Evolutionary conservation across 2,113 vertebrate genomes (phyloP).

Genomic region (Shinisaurus crocodilurus): DNA sequence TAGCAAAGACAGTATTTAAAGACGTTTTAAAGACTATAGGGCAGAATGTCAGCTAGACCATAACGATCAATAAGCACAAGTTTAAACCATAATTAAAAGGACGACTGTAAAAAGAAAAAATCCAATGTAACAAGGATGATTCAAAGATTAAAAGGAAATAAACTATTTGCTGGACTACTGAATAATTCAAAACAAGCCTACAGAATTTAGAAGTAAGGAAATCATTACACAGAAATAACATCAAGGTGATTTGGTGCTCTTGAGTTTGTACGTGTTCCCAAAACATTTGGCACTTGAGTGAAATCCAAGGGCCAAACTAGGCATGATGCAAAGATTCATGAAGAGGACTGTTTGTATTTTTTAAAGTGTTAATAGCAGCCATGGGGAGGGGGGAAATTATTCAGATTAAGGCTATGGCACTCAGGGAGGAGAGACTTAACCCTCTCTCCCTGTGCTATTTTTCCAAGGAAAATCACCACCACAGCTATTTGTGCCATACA

Average conservation of each 20-base stretch:
- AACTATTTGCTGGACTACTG: neutral
- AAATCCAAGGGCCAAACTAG: neutral
- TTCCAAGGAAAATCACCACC: neutral
- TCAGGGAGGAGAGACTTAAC: too few relatives aligned
- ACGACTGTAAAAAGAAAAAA: neutral
- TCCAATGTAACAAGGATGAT: neutral
- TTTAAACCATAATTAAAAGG: neutral
- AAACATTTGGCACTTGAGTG: neutral
- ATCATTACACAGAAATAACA: neutral
- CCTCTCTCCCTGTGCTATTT: neutral
- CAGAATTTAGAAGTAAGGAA: neutral
- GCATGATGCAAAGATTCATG: neutral
- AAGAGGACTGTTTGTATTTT: neutral
- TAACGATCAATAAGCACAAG: neutral
- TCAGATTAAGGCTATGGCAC: neutral
- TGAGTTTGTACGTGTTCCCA: neutral
- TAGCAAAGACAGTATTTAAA: neutral
- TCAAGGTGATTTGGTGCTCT: neutral
- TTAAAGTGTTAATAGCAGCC: neutral
- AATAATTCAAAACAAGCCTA: neutral
- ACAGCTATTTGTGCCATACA: neutral
- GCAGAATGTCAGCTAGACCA: neutral
- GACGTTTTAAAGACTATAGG: neutral
- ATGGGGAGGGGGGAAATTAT: neutral
- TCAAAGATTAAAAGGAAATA: neutral